Conservation (phyloP, 2,113 vertebrate genomes). For the Eonycteris spelaea region DNA sequence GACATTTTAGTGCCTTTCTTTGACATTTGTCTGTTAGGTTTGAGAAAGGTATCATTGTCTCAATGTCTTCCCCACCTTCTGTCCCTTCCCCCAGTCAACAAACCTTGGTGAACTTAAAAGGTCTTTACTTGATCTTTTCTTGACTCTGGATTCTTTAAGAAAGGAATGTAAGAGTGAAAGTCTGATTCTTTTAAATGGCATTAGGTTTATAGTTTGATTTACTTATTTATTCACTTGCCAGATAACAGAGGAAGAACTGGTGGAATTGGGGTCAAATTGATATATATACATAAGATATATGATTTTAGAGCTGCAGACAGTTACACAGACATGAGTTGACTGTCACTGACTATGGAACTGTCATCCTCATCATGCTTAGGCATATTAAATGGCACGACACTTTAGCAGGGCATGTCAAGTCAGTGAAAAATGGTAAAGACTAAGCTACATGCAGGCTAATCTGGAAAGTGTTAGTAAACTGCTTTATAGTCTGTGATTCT, state of each 20-base stretch:
- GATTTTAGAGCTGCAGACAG: constrained; percentile 38
- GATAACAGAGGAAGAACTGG: background rate
- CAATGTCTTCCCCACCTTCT: background rate
- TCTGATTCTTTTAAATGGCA: background rate
- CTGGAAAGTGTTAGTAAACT: constrained; percentile 47
- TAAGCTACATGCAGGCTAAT: constrained; percentile 57
- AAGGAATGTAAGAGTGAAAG: background rate
- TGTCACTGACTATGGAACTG: constrained; percentile 56
- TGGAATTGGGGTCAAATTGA: constrained; percentile 24
- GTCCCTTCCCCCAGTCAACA: background rate
- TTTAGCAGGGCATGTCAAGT: constrained; percentile 50
- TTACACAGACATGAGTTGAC: background rate
- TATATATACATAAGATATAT: background rate
- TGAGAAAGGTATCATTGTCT: constrained; percentile 38
- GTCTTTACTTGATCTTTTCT: background rate
- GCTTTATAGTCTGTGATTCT: background rate
- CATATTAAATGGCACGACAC: constrained; percentile 53
- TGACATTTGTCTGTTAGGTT: constrained; percentile 8
- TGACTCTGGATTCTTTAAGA: background rate
- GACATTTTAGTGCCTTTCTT: constrained; percentile 7
- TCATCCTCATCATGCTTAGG: constrained; percentile 53
- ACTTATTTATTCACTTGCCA: constrained; percentile 29
- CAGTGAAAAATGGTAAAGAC: constrained; percentile 44
- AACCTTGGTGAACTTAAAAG: background rate
- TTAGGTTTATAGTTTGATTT: background rate